Percentiles rank a stretch among this genome's conserved stretches.
These are phyloP conservation scores for Argentina silus DNA, from an alignment of 2,797 vertebrate genomes.

Conservation along the genomic window DNA sequence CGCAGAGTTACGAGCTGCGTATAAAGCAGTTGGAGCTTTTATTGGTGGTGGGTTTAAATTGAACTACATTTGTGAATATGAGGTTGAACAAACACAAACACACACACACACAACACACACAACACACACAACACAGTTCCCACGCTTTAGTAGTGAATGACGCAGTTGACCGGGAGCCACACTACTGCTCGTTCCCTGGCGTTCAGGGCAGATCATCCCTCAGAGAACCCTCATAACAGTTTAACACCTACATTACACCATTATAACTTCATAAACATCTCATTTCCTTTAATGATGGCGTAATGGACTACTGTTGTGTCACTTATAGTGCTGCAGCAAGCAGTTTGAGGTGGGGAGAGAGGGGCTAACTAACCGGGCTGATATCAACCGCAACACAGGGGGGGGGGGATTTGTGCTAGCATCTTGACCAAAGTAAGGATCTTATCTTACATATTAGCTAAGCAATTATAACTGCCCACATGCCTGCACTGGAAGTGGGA, in stretches of 20 bases:
- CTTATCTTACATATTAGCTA: no score
- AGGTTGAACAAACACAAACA: conserved; percentile 53
- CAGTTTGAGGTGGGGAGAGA: no score
- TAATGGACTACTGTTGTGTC: conserved; percentile 9
- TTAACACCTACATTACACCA: conserved; percentile 40
- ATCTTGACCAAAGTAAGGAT: no score
- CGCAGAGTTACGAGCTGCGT: conserved; percentile 62
- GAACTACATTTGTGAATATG: conserved; percentile 74
- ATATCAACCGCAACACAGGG: no score
- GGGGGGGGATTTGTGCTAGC: no score
- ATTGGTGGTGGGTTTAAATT: conserved; percentile 73
- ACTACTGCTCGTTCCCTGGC: conserved; percentile 18
- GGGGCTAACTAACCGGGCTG: no score
- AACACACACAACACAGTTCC: conserved; percentile 48
- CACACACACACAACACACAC: conserved; percentile 27
- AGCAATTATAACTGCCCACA: no score
- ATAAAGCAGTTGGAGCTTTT: conserved; percentile 70
- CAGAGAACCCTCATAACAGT: conserved; percentile 53
- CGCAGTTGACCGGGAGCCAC: conserved; percentile 56
- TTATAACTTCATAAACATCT: conserved; percentile 36
- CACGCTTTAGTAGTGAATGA: conserved; percentile 59
- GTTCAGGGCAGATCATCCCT: conserved; percentile 16
- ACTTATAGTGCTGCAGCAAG: no score
- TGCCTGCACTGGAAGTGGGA: no score
- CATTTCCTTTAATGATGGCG: conserved; percentile 52